Evolutionary conservation across 2,888 invertebrate genomes (phyloP).

Genomic region (Eubasilissa splendida): DNA sequence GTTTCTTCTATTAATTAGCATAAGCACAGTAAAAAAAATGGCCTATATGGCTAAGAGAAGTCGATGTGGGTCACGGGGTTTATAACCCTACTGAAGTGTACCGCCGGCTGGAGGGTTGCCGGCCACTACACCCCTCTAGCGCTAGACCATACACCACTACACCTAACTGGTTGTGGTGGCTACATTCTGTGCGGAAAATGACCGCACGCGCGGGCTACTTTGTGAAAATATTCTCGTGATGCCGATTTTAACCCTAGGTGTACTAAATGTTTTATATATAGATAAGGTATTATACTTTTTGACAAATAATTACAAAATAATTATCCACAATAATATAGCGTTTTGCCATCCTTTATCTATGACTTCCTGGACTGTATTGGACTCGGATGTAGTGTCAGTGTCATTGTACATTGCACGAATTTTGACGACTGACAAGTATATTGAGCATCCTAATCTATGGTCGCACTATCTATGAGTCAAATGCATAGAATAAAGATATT

Average conservation of each 20-base stretch:
- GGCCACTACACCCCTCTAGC: background rate
- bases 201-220: conserved; percentile 42
- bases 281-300: no score
- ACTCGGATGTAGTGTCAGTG: no score
- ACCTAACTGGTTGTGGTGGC: background rate
- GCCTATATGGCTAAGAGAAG: conserved; percentile 19
- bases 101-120: conserved; percentile 10
- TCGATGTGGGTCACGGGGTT: conserved; percentile 53
- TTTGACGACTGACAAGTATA: no score
- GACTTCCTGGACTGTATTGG: no score
- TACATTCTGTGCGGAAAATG: conserved; percentile 9
- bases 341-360: no score
- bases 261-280: no score
- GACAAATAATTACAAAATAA: no score
- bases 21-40: conserved; percentile 41
- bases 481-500: no score
- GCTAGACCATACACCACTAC: background rate
- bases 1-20: background rate
- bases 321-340: no score
- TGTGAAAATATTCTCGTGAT: conserved; percentile 21
- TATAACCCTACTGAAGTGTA: conserved; percentile 43
- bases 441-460: no score
- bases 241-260: conserved; percentile 1
- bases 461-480: no score
- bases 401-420: no score